phyloP scores from a whole-genome alignment of 2,888 invertebrate genomes.

The Tenthredo livida region DNA sequence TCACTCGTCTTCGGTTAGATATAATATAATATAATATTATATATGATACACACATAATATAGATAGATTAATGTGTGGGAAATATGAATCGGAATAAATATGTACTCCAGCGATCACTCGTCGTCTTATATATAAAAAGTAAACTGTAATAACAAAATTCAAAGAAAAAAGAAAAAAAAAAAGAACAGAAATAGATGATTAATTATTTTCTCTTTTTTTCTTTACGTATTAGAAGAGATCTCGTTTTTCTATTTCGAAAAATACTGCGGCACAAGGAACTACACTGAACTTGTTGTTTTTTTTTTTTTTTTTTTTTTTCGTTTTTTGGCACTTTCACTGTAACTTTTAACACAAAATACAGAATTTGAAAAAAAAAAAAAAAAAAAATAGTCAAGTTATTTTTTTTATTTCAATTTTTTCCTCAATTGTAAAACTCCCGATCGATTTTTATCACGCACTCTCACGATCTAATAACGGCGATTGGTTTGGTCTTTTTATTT shows the following conservation, averaged over 20 bases:
- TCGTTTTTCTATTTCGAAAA: neutral
- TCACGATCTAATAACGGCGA: neutral
- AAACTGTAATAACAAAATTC: neutral
- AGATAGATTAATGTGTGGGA: neutral
- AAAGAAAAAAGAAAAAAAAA: neutral
- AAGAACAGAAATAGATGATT: neutral
- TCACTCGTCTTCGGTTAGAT: neutral
- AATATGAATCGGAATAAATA: neutral
- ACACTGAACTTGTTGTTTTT: neutral
- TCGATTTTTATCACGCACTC: neutral
- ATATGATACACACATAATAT: neutral
- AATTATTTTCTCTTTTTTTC: neutral
- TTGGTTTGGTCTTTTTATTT: too few relatives aligned
- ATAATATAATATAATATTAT: neutral
- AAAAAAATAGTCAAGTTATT: neutral
- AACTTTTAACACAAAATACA: neutral
- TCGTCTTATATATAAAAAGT: neutral
- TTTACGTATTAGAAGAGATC: neutral
- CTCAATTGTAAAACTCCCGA: neutral
- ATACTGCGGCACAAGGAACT: neutral
- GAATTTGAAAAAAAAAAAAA: neutral
- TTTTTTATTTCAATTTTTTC: neutral
- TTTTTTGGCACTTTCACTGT: neutral
- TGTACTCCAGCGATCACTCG: conserved; percentile 22
- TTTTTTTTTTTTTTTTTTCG: neutral